Percentiles rank a stretch among this genome's conserved stretches.
phyloP scores from a whole-genome alignment of 1,140 invertebrate species.

The Drosophila miranda region DNA sequence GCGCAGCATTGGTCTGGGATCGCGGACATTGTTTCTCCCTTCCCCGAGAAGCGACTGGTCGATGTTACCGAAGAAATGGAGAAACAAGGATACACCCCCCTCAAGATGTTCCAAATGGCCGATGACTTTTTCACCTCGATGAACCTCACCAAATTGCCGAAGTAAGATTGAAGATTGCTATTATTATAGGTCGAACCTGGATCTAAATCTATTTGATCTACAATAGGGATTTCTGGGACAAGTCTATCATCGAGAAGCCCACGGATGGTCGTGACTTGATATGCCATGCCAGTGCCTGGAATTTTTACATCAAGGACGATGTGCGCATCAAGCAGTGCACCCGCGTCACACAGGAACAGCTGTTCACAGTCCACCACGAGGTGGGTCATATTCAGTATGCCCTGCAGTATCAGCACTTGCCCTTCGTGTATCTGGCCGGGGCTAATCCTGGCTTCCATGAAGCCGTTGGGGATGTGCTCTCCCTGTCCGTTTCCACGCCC shows the following conservation, averaged over 20 bases:
- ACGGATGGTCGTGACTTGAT: slow-evolving; percentile 89
- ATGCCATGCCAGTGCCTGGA: slow-evolving; percentile 96
- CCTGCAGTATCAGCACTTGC: slow-evolving; percentile 91
- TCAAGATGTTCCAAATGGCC: slow-evolving; percentile 90
- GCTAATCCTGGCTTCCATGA: slow-evolving; percentile 93
- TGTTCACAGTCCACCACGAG: slow-evolving; percentile 93
- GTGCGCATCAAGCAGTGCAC: slow-evolving; percentile 96
- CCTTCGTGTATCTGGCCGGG: slow-evolving; percentile 88
- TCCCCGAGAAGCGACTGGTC: slow-evolving; percentile 87
- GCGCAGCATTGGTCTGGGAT: slow-evolving; percentile 94
- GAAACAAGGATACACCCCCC: slow-evolving; percentile 87
- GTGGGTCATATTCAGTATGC: slow-evolving; percentile 95
- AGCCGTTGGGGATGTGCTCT: slow-evolving; percentile 95
- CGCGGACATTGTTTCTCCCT: slow-evolving; percentile 87
- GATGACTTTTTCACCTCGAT: slow-evolving; percentile 94
- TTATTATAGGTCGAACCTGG: neutral
- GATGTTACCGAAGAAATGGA: slow-evolving; percentile 89
- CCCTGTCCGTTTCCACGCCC: slow-evolving; percentile 90
- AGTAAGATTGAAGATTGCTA: slow-evolving; percentile 60
- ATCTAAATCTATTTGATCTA: neutral
- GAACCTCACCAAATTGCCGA: slow-evolving; percentile 91
- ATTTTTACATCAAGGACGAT: slow-evolving; percentile 93
- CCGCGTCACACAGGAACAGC: slow-evolving; percentile 87
- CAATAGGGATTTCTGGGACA: slow-evolving; percentile 88
- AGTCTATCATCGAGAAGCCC: slow-evolving; percentile 91